Evolutionary conservation across 2,888 invertebrate genomes (phyloP).

Genomic region (Heliconius cydno): DNA sequence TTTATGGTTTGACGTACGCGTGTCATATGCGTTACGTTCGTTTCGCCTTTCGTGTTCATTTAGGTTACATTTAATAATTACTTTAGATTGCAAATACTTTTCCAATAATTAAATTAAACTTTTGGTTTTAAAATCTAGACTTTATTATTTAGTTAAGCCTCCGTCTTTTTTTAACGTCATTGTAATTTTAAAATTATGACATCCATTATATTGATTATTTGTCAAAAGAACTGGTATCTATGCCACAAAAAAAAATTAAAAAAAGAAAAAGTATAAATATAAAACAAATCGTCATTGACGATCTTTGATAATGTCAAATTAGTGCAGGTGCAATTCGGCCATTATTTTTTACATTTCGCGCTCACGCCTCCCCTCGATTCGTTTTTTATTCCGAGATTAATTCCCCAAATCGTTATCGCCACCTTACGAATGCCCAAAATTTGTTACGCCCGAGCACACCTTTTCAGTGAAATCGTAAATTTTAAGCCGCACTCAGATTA

Average conservation of each 20-base stretch:
- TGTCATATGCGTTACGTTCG: not conserved
- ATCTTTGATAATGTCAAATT: not conserved
- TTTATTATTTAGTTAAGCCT: not conserved
- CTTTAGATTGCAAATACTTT: too few relatives aligned
- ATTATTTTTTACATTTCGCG: constrained; percentile 41
- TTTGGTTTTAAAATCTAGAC: too few relatives aligned
- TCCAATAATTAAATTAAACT: too few relatives aligned
- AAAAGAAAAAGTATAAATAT: not conserved
- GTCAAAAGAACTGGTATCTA: not conserved
- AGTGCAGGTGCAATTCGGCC: constrained; percentile 38
- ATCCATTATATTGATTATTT: not conserved
- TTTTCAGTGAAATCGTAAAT: constrained; percentile 81
- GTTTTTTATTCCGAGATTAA: constrained; percentile 77
- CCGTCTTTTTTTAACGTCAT: not conserved
- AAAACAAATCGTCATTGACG: not conserved
- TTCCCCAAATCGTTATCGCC: constrained; percentile 79
- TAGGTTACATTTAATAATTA: not conserved
- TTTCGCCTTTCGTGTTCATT: not conserved
- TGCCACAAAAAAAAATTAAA: not conserved
- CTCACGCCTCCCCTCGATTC: constrained; percentile 50
- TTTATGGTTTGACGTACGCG: constrained; percentile 2
- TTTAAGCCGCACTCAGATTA: constrained; percentile 78
- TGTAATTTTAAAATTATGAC: not conserved
- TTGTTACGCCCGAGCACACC: constrained; percentile 81
- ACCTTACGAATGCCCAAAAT: constrained; percentile 80